Evolutionary conservation across 1,140 invertebrate genomes (phyloP), one percentile per base, ranked within the genome.

Genomic region (Hermatobates lingyangjiaoensis): DNA sequence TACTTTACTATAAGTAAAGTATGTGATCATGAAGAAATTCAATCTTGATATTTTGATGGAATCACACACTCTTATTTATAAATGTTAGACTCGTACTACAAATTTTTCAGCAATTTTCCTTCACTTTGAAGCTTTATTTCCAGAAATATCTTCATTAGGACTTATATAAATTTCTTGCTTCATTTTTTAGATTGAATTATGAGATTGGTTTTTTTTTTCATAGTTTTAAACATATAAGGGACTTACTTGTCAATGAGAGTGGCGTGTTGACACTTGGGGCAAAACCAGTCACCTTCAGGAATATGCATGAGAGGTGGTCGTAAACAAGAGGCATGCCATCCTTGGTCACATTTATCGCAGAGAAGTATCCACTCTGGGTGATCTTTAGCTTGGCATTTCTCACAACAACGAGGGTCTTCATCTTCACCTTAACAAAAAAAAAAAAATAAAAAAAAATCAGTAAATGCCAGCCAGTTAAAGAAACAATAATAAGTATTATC

Each of bases 271-370:
- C 93, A 98, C 0, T 87, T 86, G 42, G 92, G 92, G 67, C 94
- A 97, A 66, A 80, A 92, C 94, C 93, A 97, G 63, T 95, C 86
- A 21, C 92, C 92, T 63, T 95, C 89, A 3, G 93, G 93, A 60
- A 98, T 88, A 1, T 91, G 72, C 66, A 94, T 80, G 5, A 97
- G 69, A 18, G 90, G 77, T 1, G 93, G 92, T 38, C 83, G 76
- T 0, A 96, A 72, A 64, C 93, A 98, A 3, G 83, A 86, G 45
- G 87, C 89, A 70, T 98, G 93, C 79, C 88, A 96, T 21, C 90
- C 91, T 55, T 78, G 79, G 66, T 98, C 89, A 69, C 93, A 97
- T 42, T 76, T 76, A 68, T 97, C 93, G 65, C 93, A 97, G 1
- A 97, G 67, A 48, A 97, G 67, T 59, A 97, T 93, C 87, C 87